Conservation (phyloP, 1,140 invertebrate species). For the Heliothis subflexa region DNA sequence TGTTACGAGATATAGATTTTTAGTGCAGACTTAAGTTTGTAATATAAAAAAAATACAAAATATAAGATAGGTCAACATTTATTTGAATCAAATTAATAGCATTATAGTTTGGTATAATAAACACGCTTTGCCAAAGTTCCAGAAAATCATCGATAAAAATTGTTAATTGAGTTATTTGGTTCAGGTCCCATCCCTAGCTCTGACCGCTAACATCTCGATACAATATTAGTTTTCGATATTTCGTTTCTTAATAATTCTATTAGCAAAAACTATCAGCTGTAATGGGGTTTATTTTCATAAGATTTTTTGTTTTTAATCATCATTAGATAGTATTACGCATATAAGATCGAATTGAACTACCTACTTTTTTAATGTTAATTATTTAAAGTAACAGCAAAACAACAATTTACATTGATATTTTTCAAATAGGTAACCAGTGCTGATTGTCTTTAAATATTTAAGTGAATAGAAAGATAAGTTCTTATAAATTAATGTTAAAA, state of each 20-base stretch:
- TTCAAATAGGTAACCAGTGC: no score
- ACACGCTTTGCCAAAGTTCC: background rate
- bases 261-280: constrained; percentile 53
- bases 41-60: no score
- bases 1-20: no score
- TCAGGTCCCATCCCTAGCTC: constrained; percentile 60
- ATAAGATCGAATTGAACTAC: background rate
- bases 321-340: background rate
- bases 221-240: constrained; percentile 72
- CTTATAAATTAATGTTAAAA: no score
- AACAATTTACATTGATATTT: no score
- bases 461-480: no score
- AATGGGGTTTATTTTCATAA: background rate
- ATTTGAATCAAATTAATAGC: no score
- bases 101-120: background rate
- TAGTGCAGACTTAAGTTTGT: no score
- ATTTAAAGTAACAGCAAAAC: no score
- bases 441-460: no score
- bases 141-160: constrained; percentile 10
- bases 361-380: no score
- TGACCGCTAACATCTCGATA: constrained; percentile 62
- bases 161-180: background rate
- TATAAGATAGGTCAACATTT: no score
- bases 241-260: constrained; percentile 62
- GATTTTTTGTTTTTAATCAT: background rate